Base-by-base conservation (phyloP, 2,888 invertebrate genomes). In the Helleia helle region DNA sequence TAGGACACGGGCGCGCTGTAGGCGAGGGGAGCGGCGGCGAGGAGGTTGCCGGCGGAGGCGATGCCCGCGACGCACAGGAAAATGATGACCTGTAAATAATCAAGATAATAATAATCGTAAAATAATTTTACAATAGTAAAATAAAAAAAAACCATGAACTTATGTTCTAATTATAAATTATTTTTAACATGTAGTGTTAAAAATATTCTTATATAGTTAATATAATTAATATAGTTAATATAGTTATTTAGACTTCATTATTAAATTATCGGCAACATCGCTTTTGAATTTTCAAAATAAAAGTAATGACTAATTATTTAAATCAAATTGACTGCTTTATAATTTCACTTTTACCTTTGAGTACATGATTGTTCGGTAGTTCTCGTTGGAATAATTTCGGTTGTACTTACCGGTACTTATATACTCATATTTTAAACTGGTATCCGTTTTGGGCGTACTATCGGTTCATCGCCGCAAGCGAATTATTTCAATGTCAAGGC, bases 61-160 rank as follows among this genome's bases (percentile, higher is more conserved):
- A 86, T 77, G 55, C 89, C 87, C 70, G 88, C 83, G 55, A 85
- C 74, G 62, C 88, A 85, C 62, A 86, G 73, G 59, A 90, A 68
- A 40, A 87, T 67, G 50, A 89, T 59, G 50, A 88, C 71, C 88
- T 81, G 56, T 12, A 56, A 55, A 22, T 34, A 48, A 7, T 15
- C 30, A 17, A 15, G n/a, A 30, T n/a, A 15, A 14, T 13, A 14
- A 4, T 12, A 1, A 12, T 7, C n/a, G n/a, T n/a, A n/a, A n/a
- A n/a, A n/a, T n/a, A 13, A 13, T 6, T 24, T 3, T 24, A 2
- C 3, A 24, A 34, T 12, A 11, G n/a, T n/a, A n/a, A n/a, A n/a
- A n/a, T n/a, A n/a, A n/a, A n/a, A n/a, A n/a, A n/a, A n/a, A n/a
- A n/a, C n/a, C n/a, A n/a, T n/a, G n/a, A n/a, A n/a, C n/a, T n/a